Evolutionary conservation across 2,888 invertebrate genomes (phyloP), one percentile per base, ranked within the genome.

Genomic region (Meteorus cinctellus): DNA sequence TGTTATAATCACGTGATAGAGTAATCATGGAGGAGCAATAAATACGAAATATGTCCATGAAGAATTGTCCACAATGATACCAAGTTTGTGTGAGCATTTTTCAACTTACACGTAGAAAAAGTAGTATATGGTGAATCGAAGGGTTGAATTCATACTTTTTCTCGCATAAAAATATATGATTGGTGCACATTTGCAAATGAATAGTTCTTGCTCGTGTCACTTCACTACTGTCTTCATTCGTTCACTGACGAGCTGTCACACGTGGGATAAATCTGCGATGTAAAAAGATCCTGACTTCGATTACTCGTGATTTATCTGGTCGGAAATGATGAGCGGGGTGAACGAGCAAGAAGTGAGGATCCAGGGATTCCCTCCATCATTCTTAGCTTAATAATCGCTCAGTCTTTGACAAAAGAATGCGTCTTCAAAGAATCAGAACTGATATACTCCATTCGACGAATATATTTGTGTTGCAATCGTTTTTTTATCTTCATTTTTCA

Each of bases 301-400:
- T 71, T 66, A 60, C 60, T 59, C 2, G 66, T 75, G 75, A 75
- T 75, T 75, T 75, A 75, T 75, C 66, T 71, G 45, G 45, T 71
- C 65, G 45, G 51, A 51, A 67, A 71, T 27, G 60, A 71, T 41
- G 60, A 45, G 55, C 34, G 55, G 55, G 59, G 55, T 19, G 55
- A 69, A 62, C 45, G 55, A 68, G 63, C 74, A 68, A 68, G 60
- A 74, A 60, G 51, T 74, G 63, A 74, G 69, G 59, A 69, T 69
- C 68, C 68, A n/a, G 12, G 59, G 74, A 68, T 74, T 69, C 69
- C 69, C 69, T 69, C 62, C 45, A 24, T 69, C 74, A 62, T 69
- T 45, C 12, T 55, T 24, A 48, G 63, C 62, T 74, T 74, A 45
- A 68, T 69, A 69, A 74, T 74, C 69, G 62, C 29, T 65, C 48